Evolutionary conservation across 2,797 vertebrate species (phyloP).

Genomic region (Pseudomugil gertrudae): DNA sequence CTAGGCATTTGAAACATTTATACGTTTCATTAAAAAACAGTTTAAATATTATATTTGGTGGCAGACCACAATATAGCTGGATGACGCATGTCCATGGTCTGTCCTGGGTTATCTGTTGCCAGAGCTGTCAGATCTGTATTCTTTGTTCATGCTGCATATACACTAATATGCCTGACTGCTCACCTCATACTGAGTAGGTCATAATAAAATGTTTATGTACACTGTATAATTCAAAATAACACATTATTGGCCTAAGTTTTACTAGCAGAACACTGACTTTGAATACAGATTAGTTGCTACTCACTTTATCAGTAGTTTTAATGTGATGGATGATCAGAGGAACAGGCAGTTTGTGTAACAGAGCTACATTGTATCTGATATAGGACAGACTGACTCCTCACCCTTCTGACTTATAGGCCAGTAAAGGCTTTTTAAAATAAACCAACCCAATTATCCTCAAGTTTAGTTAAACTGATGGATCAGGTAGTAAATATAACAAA

Average conservation of each 20-base stretch:
- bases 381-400: neutral
- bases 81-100: too few relatives aligned
- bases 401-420: neutral
- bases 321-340: neutral
- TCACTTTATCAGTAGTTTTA: neutral
- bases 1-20: too few relatives aligned
- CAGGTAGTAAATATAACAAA: too few relatives aligned
- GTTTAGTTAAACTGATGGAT: too few relatives aligned
- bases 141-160: neutral
- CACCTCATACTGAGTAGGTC: neutral
- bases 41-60: too few relatives aligned
- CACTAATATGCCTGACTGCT: neutral
- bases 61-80: too few relatives aligned
- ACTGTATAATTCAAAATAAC: neutral
- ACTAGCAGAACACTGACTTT: neutral
- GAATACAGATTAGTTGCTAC: neutral
- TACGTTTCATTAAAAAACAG: too few relatives aligned
- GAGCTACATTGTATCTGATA: neutral
- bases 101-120: too few relatives aligned
- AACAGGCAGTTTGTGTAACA: neutral
- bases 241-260: neutral
- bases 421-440: too few relatives aligned
- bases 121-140: neutral
- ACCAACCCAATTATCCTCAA: too few relatives aligned
- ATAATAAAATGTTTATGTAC: neutral